phyloP scores from a whole-genome alignment of 2,797 vertebrate genomes.

The Dendrocincla tyrannina region DNA sequence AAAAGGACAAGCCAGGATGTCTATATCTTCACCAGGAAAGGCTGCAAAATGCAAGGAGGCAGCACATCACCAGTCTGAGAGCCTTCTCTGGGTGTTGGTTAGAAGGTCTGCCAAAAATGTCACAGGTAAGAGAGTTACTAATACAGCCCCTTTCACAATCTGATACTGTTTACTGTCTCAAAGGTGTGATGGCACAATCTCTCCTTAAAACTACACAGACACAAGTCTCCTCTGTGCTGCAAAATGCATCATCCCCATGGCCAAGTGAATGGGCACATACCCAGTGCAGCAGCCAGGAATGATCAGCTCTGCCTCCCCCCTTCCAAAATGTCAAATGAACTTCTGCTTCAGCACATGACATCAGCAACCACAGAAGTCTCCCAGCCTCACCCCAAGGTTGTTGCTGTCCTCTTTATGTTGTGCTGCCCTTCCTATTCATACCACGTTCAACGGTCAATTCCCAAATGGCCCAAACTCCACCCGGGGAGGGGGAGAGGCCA shows the following conservation, averaged over 20 bases:
- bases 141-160: background rate
- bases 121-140: background rate
- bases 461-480: background rate
- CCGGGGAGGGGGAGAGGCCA: no score
- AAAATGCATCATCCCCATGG: background rate
- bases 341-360: background rate
- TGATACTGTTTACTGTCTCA: background rate
- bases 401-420: background rate
- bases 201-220: background rate
- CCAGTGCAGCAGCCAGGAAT: background rate
- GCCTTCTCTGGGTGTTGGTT: background rate
- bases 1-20: background rate
- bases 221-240: background rate
- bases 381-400: background rate
- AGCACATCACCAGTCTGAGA: background rate
- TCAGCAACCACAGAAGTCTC: background rate
- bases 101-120: background rate
- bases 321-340: background rate
- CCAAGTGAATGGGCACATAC: background rate
- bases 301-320: background rate
- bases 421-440: background rate
- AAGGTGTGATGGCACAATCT: background rate
- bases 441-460: background rate
- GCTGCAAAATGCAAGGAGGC: background rate
- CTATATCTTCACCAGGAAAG: background rate